Evolutionary conservation across 1,140 invertebrate genomes (phyloP), one percentile per base, ranked within the genome.

Genomic region (Rhagoletis zephyria): DNA sequence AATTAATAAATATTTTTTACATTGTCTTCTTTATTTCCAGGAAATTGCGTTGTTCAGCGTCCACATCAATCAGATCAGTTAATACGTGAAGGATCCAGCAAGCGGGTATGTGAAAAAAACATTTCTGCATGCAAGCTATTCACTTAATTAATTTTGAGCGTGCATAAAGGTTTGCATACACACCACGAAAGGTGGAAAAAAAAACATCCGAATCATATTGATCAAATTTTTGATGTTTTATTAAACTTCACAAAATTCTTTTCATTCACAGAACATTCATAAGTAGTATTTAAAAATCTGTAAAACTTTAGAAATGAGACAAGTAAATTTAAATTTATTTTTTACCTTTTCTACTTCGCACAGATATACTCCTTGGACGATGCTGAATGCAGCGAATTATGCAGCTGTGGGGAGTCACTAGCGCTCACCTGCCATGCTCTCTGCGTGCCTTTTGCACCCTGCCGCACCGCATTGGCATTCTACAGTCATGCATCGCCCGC

Each of bases 401-500:
- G 96, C 93, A 95, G 97, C 88, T 97, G 97, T 91, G 95, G 95
- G 90, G 94, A 95, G 81, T 95, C 96, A 3, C 95, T 96, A 89
- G 95, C 95, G 89, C 94, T 97, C 87, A 95, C 95, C 85, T 98
- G 97, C 93, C 96, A 97, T 92, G 96, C 97, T 89, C 96, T 97
- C 87, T 98, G 97, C 93, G 96, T 97, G 6, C 95, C 97, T 85
- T 94, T 96, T 14, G 96, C 95, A 88, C 96, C 97, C 9, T 98
- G 97, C 92, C 96, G 96, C 90, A 97, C 96, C 1, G 95, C 96
- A 89, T 95, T 97, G 88, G 97, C 97, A 56, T 97, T 96, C 92
- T 98, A 98, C 94, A 97, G 96, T 92, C 97, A 98, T 93, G 96
- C 96, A 30, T 96, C 97, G 3, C 97, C 97, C 6, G 96, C 96